phyloP scores from a whole-genome alignment of 2,797 vertebrate species.

The Lates japonicus region DNA sequence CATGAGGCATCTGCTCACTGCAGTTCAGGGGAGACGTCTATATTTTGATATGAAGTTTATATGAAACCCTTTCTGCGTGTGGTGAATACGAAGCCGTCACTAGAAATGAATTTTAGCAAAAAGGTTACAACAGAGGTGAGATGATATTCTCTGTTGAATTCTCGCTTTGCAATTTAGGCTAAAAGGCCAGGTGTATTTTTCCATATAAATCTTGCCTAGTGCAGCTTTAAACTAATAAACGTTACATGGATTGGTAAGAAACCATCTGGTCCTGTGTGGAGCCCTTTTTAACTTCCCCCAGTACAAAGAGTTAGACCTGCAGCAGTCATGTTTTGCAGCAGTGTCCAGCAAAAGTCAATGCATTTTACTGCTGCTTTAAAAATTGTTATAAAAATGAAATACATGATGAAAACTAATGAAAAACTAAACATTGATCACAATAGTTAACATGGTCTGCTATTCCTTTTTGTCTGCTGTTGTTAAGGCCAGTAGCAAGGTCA shows the following conservation, averaged over 20 bases:
- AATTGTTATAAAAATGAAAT: background rate
- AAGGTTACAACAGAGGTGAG: background rate
- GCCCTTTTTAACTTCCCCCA: conserved; percentile 15
- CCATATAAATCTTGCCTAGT: conserved; percentile 38
- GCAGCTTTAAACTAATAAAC: conserved; percentile 47
- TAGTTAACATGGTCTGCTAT: conserved; percentile 1
- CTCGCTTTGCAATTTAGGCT: conserved; percentile 18
- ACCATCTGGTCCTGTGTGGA: conserved; percentile 52
- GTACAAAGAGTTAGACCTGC: conserved; percentile 5
- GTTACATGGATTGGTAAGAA: conserved; percentile 33
- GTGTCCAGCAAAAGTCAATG: conserved; percentile 9
- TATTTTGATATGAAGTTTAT: conserved; percentile 15
- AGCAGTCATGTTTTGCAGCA: background rate
- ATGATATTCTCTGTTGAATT: conserved; percentile 2
- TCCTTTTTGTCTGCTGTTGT: conserved; percentile 19
- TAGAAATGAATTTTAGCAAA: conserved; percentile 2
- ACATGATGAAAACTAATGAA: background rate
- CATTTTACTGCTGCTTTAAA: background rate
- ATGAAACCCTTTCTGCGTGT: conserved; percentile 15
- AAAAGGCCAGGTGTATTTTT: conserved; percentile 35
- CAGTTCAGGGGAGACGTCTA: conserved; percentile 12
- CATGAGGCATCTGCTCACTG: conserved; percentile 38
- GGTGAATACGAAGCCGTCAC: background rate
- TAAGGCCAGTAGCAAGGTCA: background rate
- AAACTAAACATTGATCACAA: background rate